phyloP scores from a whole-genome alignment of 2,888 invertebrate genomes.

The Fabriciana adippe region DNA sequence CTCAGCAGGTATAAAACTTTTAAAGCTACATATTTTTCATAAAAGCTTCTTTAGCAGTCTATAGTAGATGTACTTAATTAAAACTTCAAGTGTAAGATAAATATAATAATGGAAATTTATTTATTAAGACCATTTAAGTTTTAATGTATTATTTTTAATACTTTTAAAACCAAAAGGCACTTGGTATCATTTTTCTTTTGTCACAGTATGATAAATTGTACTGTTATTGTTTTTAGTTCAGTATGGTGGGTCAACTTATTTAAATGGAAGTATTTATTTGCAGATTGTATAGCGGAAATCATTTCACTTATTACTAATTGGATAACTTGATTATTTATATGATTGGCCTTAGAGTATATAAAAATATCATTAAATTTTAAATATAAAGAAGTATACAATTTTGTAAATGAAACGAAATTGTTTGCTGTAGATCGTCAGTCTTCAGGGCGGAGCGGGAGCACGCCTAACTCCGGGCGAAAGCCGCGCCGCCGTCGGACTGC shows the following conservation, averaged over 20 bases:
- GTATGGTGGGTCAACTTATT: too few species aligned
- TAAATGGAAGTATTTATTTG: too few species aligned
- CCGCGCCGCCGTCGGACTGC: slow-evolving; percentile 93
- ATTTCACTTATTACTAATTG: too few species aligned
- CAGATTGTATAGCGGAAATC: too few species aligned
- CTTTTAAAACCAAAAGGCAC: not conserved
- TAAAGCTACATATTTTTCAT: slow-evolving; percentile 3
- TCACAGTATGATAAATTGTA: too few species aligned
- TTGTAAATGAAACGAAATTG: too few species aligned
- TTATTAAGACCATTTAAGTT: slow-evolving; percentile 8
- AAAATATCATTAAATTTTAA: not conserved
- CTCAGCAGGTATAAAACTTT: slow-evolving; percentile 53
- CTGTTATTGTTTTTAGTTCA: too few species aligned
- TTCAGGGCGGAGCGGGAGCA: slow-evolving; percentile 46
- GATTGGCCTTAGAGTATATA: too few species aligned
- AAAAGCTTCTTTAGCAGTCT: not conserved
- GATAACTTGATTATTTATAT: too few species aligned
- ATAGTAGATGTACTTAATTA: not conserved
- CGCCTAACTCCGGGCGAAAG: slow-evolving; percentile 84
- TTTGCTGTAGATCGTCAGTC: slow-evolving; percentile 55
- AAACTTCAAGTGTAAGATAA: slow-evolving; percentile 4
- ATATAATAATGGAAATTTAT: slow-evolving; percentile 4
- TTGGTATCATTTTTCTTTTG: slow-evolving; percentile 8
- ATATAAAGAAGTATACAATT: too few species aligned
- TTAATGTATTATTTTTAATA: slow-evolving; percentile 2